Base-by-base conservation (phyloP, 2,113 vertebrate species). In the Phodopus roborovskii region DNA sequence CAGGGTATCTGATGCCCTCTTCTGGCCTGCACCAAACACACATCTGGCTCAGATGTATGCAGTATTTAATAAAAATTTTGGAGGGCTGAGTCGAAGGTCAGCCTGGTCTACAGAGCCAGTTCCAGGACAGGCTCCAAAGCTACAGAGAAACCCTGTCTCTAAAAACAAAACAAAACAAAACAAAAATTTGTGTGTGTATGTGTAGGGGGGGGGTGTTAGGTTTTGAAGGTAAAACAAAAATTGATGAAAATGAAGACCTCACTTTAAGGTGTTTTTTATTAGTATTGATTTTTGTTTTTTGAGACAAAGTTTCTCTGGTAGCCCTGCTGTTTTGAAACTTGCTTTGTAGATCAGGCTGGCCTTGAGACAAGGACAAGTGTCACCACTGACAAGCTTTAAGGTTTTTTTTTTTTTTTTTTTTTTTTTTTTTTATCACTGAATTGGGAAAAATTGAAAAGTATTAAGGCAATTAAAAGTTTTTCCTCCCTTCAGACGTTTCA, bases 221-320 rank as follows among this genome's bases (percentile, higher is more conserved):
- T 50, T 22, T 79, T 36, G 19, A 82, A 39, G 56, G 26, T 36
- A 45, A n/a, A 58, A 11, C 36, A 60, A 26, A 19, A 81, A 33
- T 22, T 84, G n/a, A 17, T 96, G 58, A 88, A 94, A 95, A 95
- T 50, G 39, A 95, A 96, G 45, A 20, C 17, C 60, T 96, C 62
- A 82, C 5, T 82, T 92, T 42, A 81, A 77, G 58, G 88, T 73
- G 24, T 73, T 62, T 92, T 48, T 88, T 62, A 68, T 19, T 36
- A 36, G n/a, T n/a, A n/a, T 71, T 71, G 26, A 64, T 68, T 58
- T 64, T 64, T 12, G 11, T 56, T 15, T 15, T 71, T 71, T 9
- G 17, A 71, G 16, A 20, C 70, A 71, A 15, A 3, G 70, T 71
- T 71, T 71, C 70, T 71, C 36, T 71, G 36, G 7, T 71, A n/a